Percentiles rank a stretch among this genome's conserved stretches.
Conservation (phyloP, 2,113 vertebrate species). For the Megatriorchis doriae region DNA sequence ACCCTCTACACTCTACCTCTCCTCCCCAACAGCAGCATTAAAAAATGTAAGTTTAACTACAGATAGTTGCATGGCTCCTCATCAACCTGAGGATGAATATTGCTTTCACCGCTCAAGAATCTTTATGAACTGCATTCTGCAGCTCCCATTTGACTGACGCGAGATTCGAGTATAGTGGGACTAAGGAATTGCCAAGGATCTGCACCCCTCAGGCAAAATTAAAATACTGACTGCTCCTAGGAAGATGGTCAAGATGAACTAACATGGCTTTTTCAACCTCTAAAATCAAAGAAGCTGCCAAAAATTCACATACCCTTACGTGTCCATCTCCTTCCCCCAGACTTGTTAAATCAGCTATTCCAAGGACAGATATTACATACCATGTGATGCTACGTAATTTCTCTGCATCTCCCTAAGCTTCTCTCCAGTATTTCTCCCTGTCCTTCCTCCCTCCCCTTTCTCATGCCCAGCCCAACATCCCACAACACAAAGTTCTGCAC, state of each 20-base stretch:
- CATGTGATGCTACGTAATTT: background rate
- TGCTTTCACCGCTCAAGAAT: background rate
- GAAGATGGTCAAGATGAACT: background rate
- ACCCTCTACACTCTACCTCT: background rate
- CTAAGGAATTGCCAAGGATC: background rate
- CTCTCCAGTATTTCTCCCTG: background rate
- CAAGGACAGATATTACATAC: background rate
- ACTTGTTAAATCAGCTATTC: fast-evolving
- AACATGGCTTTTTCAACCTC: background rate
- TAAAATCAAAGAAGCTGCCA: background rate
- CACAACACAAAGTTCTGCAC: constrained; percentile 67
- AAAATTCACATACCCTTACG: background rate
- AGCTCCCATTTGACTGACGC: background rate
- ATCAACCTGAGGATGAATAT: background rate
- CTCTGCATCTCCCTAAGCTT: background rate
- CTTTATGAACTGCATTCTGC: background rate
- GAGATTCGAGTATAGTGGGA: background rate
- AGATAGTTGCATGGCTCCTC: background rate
- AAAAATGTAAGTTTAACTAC: background rate
- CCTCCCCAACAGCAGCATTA: background rate
- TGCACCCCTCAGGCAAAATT: background rate
- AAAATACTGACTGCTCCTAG: background rate
- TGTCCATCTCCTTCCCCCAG: background rate
- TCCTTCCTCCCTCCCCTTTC: constrained; percentile 51
- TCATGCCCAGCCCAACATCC: constrained; percentile 55